phyloP scores from a whole-genome alignment of 1,140 invertebrate species.

The Orussus abietinus region DNA sequence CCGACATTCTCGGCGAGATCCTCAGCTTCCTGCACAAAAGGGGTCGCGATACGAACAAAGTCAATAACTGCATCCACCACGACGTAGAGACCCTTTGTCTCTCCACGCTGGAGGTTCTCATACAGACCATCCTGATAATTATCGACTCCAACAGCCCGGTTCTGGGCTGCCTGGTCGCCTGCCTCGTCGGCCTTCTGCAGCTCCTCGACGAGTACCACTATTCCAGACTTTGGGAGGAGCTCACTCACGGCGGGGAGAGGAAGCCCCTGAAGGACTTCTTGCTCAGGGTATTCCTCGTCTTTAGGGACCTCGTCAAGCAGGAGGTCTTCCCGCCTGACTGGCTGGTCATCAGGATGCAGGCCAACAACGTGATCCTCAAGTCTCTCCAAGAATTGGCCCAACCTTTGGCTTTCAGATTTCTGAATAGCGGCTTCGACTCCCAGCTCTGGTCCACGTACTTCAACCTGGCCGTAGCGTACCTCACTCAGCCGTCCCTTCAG shows the following conservation, averaged over 20 bases:
- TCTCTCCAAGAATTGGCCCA: constrained; percentile 84
- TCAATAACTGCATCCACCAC: constrained; percentile 74
- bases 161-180: constrained; percentile 79
- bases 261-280: constrained; percentile 87
- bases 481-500: constrained; percentile 83
- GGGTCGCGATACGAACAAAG: constrained; percentile 61
- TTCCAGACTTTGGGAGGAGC: constrained; percentile 79
- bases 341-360: constrained; percentile 88
- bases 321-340: constrained; percentile 89
- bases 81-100: constrained; percentile 81
- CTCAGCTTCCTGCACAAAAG: constrained; percentile 73
- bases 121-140: constrained; percentile 78
- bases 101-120: constrained; percentile 75
- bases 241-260: constrained; percentile 60
- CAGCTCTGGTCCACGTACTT: constrained; percentile 90
- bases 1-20: constrained; percentile 85
- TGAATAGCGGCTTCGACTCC: constrained; percentile 60
- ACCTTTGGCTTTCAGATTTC: constrained; percentile 79
- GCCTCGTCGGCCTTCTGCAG: constrained; percentile 79
- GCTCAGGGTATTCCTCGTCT: constrained; percentile 82
- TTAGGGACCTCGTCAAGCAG: constrained; percentile 77
- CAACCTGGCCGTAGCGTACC: constrained; percentile 80
- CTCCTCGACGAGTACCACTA: constrained; percentile 86
- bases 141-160: constrained; percentile 65
- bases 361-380: constrained; percentile 83